Conservation (phyloP, 2,888 invertebrate genomes). For the Nephrocerus scutellatus region DNA sequence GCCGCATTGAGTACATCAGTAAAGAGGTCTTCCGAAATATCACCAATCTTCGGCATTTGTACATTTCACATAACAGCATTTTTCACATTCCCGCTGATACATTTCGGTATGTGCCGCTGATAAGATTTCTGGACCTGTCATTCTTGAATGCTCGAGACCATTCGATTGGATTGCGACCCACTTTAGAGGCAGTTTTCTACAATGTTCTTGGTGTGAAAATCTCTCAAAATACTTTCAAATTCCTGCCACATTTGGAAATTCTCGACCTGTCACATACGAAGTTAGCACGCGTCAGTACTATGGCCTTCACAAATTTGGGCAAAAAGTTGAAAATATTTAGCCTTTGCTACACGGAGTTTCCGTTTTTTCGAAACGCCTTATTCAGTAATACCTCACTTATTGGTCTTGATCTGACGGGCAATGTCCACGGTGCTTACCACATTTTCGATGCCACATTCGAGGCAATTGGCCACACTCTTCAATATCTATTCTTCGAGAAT, state of each 20-base stretch:
- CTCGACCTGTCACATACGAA: conserved; percentile 47
- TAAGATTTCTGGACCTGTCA: conserved; percentile 53
- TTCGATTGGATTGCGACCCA: conserved; percentile 23
- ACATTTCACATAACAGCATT: conserved; percentile 53
- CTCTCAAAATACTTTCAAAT: conserved; percentile 34
- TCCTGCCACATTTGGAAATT: conserved; percentile 38
- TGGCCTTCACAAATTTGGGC: conserved; percentile 38
- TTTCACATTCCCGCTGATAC: conserved; percentile 42
- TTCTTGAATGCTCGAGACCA: conserved; percentile 41
- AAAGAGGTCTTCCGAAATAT: conserved; percentile 49
- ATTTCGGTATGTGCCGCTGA: conserved; percentile 44
- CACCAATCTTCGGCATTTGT: conserved; percentile 48
- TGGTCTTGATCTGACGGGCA: conserved; percentile 54
- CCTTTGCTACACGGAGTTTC: conserved; percentile 49
- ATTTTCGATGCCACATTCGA: conserved; percentile 39
- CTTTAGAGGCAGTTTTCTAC: conserved; percentile 30
- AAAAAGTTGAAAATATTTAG: conserved; percentile 42
- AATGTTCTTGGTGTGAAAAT: conserved; percentile 38
- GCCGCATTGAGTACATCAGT: conserved; percentile 50
- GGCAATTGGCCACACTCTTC: conserved; percentile 47
- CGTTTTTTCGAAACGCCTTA: conserved; percentile 37
- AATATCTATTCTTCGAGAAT: conserved; percentile 49
- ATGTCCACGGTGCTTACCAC: conserved; percentile 43
- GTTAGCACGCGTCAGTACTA: conserved; percentile 36
- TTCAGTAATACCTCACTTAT: conserved; percentile 49